Evolutionary conservation across 2,888 invertebrate genomes (phyloP).

Genomic region (Drepanosiphum platanoidis): DNA sequence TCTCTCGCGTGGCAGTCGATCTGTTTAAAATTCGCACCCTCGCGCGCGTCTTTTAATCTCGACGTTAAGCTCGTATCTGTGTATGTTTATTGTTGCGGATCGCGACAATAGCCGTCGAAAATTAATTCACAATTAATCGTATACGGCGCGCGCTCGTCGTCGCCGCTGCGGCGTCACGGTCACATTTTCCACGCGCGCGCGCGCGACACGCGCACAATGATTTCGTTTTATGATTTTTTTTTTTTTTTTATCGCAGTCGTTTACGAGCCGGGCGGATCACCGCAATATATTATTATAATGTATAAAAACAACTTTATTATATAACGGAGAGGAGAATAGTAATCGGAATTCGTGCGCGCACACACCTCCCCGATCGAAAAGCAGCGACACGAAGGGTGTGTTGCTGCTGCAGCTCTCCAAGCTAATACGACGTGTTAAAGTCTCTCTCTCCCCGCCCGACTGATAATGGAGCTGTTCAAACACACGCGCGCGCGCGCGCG

Average conservation of each 20-base stretch:
- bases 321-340: constrained; percentile 8
- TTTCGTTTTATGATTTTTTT: constrained; percentile 15
- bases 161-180: constrained; percentile 38
- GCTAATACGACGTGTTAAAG: constrained; percentile 19
- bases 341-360: constrained; percentile 17
- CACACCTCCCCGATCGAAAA: constrained; percentile 16
- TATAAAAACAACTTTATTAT: constrained; percentile 47
- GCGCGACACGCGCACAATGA: constrained; percentile 45
- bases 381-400: not conserved
- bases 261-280: constrained; percentile 33
- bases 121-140: constrained; percentile 59
- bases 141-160: not conserved
- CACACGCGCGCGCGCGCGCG: not conserved
- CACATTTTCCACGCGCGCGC: constrained; percentile 29
- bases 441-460: not conserved
- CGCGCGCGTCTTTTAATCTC: constrained; percentile 37
- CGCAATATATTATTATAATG: constrained; percentile 49
- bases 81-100: not conserved
- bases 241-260: constrained; percentile 43
- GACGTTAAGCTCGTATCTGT: constrained; percentile 43
- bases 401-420: not conserved
- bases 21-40: constrained; percentile 34
- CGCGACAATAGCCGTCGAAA: constrained; percentile 23
- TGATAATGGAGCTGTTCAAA: constrained; percentile 57
- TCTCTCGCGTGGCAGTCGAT: not conserved